phyloP scores from a whole-genome alignment of 1,140 invertebrate species.

The Pantala flavescens region DNA sequence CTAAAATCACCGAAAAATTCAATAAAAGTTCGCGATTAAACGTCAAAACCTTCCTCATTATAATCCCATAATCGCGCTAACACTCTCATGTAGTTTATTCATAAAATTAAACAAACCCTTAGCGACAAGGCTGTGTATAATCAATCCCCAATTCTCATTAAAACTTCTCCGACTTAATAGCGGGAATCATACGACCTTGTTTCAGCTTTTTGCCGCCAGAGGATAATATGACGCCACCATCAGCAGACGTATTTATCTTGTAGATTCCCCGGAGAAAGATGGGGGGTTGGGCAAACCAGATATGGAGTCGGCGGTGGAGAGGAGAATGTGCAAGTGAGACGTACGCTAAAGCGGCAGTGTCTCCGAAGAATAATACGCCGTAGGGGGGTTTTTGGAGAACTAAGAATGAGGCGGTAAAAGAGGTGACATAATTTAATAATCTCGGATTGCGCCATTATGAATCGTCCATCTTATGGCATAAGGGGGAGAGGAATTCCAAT shows the following conservation, averaged over 20 bases:
- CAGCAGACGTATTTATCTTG: constrained; percentile 1
- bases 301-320: not conserved
- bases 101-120: not conserved
- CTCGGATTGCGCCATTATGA: not conserved
- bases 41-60: too few relatives aligned
- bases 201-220: not conserved
- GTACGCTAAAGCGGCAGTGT: not conserved
- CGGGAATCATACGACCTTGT: not conserved
- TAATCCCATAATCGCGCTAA: too few relatives aligned
- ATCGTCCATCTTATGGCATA: not conserved
- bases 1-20: too few relatives aligned
- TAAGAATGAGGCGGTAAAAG: not conserved
- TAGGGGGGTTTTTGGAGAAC: not conserved
- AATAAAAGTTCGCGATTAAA: too few relatives aligned
- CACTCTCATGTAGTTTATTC: not conserved
- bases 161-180: not conserved
- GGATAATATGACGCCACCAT: not conserved
- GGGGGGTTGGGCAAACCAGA: not conserved
- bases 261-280: not conserved
- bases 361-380: not conserved
- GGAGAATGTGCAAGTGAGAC: not conserved
- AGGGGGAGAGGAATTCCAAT: not conserved
- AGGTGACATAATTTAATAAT: not conserved
- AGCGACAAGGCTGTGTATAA: not conserved
- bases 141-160: constrained; percentile 4